Base-by-base conservation (phyloP, 2,888 invertebrate genomes). In the Dolomedes plantarius region DNA sequence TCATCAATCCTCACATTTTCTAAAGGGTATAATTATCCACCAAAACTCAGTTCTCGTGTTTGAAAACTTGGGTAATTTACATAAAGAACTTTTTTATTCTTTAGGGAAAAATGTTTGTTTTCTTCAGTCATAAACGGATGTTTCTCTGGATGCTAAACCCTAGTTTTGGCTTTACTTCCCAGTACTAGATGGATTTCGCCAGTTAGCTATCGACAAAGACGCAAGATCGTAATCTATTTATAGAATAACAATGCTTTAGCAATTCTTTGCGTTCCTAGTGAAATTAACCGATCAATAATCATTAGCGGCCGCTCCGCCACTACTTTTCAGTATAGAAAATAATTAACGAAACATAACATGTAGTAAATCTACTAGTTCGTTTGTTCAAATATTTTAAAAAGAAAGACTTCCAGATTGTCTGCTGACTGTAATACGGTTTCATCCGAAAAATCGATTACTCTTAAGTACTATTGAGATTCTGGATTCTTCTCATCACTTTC, bases 21-120 rank as follows among this genome's bases (percentile, higher is more conserved):
- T 36, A 28, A 79, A 79, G 64, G 62, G 62, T 46, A 56, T 72
- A 80, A 80, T 80, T 80, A 80, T 73, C 46, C 71, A 36, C 13
- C 46, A 32, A 75, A 67, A 56, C 50, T 77, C 31, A 50, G 36
- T 36, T 50, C 46, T 29, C 3, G 27, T 23, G 19, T 56, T 77
- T 69, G 27, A 69, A 76, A 69, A 69, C 56, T 69, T 68, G 16
- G 68, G 36, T 69, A 36, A 77, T 68, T 77, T 77, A 28, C 31
- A 65, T 16, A 16, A 46, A 16, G 16, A 46, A 16, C 46, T 46
- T 46, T 46, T 36, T 46, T 16, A 11, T 46, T 46, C 46, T 46
- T 46, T 46, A 5, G 16, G 6, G 9, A 46, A 46, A n/a, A 46
- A 46, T 7, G 16, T 2, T 46, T 16, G 13, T 16, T 46, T 46